A percentile compares a stretch with the other conserved stretches of the same genome.
Evolutionary conservation across 2,888 invertebrate species (phyloP).

Genomic region (Erannis defoliaria): DNA sequence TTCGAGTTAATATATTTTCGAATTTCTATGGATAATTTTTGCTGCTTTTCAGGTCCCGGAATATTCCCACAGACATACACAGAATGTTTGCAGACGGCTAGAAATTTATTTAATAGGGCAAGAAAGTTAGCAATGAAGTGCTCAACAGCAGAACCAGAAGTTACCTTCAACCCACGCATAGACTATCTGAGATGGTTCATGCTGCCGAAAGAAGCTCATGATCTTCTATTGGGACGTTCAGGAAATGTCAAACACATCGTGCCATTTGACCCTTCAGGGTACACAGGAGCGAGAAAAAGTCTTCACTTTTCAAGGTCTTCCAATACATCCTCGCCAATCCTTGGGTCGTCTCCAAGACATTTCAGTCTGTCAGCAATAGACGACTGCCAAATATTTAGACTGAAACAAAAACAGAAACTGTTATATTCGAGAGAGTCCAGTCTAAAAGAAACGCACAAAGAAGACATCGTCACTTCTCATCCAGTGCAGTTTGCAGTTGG

Average conservation of each 20-base stretch:
- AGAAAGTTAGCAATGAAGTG: conserved; percentile 92
- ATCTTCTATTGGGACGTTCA: conserved; percentile 90
- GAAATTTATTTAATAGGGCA: conserved; percentile 92
- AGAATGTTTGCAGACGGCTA: conserved; percentile 92
- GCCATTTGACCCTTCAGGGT: conserved; percentile 90
- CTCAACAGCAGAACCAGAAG: conserved; percentile 91
- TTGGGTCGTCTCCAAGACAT: conserved; percentile 88
- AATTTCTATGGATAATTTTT: conserved; percentile 23
- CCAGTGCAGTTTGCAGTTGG: conserved; percentile 90
- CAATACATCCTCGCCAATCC: conserved; percentile 78
- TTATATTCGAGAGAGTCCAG: conserved; percentile 78
- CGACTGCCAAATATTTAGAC: conserved; percentile 80
- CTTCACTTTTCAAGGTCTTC: conserved; percentile 70
- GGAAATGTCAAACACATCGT: conserved; percentile 92
- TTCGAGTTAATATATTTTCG: not conserved
- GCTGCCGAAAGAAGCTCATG: conserved; percentile 94
- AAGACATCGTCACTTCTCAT: conserved; percentile 63
- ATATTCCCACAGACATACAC: conserved; percentile 91
- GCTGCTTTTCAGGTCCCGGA: conserved; percentile 85
- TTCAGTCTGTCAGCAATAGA: conserved; percentile 90
- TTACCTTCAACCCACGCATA: conserved; percentile 89
- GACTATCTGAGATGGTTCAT: conserved; percentile 95
- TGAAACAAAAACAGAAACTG: conserved; percentile 77
- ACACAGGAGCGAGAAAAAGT: conserved; percentile 83
- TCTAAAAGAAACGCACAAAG: conserved; percentile 77